A percentile compares a stretch with the other conserved stretches of the same genome.
These are phyloP conservation scores for Cinclus mexicanus DNA, from an alignment of 2,113 vertebrate species.

Conservation along the genomic window DNA sequence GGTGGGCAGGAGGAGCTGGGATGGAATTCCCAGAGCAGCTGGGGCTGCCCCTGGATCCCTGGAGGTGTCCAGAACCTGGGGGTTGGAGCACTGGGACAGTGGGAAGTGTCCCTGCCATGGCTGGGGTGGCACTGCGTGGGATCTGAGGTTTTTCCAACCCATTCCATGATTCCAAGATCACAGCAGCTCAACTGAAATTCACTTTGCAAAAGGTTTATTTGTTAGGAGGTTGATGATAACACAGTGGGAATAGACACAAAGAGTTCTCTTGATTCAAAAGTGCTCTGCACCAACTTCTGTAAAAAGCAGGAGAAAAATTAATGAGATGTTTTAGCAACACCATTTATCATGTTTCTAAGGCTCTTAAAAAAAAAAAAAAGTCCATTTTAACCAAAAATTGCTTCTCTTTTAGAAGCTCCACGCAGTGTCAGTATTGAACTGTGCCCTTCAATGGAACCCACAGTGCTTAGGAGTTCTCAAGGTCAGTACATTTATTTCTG, in stretches of 20 bases:
- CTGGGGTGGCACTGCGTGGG: rapidly evolving
- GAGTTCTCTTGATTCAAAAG: not conserved
- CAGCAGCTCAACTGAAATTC: not conserved
- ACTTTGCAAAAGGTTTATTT: not conserved
- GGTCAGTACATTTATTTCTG: conserved; percentile 8
- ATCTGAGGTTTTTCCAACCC: not conserved
- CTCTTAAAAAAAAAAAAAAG: not conserved
- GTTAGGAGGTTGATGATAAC: not conserved
- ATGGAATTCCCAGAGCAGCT: not conserved
- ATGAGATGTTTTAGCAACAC: conserved; percentile 33
- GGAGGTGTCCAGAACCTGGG: rapidly evolving
- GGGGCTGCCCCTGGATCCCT: not conserved
- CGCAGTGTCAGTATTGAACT: not conserved
- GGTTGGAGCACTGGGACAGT: not conserved
- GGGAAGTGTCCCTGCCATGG: not conserved
- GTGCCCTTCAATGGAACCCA: not conserved
- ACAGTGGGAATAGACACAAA: not conserved
- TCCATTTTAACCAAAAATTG: not conserved
- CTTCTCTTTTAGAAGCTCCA: not conserved
- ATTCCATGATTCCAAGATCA: rapidly evolving
- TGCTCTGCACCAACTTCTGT: not conserved
- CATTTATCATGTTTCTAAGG: conserved; percentile 33
- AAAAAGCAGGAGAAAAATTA: conserved; percentile 13
- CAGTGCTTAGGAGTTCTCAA: not conserved
- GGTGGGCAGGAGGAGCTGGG: not conserved